Evolutionary conservation across 2,797 vertebrate species (phyloP).

Genomic region (Sphaeramia orbicularis): DNA sequence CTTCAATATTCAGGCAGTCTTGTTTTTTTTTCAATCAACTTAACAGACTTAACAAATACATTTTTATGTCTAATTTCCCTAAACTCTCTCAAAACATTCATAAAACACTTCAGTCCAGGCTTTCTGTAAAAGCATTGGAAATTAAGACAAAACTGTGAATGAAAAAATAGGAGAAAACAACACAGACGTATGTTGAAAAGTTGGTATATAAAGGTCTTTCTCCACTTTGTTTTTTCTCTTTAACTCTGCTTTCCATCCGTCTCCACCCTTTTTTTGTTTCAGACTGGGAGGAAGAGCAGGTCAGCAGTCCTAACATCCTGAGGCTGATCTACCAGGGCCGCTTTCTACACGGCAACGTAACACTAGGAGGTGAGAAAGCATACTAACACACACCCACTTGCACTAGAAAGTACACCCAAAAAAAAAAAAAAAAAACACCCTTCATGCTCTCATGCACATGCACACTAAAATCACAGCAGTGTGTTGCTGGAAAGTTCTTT

Average conservation of each 20-base stretch:
- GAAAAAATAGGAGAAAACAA: not conserved
- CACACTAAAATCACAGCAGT: constrained; percentile 53
- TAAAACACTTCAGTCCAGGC: no score
- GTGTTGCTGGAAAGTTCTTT: constrained; percentile 73
- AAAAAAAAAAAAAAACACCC: constrained; percentile 11
- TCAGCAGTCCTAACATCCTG: constrained; percentile 98
- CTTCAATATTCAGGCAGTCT: no score
- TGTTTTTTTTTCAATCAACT: no score
- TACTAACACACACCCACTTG: constrained; percentile 3
- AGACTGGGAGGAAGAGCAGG: constrained; percentile 99
- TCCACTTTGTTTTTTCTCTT: constrained; percentile 53
- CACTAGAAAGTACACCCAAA: constrained; percentile 16
- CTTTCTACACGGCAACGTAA: constrained; percentile 98
- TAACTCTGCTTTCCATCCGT: constrained; percentile 18
- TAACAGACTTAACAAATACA: no score
- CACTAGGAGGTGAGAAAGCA: constrained; percentile 93
- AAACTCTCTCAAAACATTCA: no score
- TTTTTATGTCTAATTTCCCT: no score
- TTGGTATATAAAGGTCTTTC: not conserved
- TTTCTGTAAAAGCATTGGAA: no score
- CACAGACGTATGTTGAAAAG: not conserved
- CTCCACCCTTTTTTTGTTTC: constrained; percentile 57
- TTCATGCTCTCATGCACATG: constrained; percentile 18
- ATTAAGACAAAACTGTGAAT: no score
- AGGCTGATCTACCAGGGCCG: constrained; percentile 99